Evolutionary conservation across 2,888 invertebrate species (phyloP).

Genomic region (Cryptophagus acutangulus): DNA sequence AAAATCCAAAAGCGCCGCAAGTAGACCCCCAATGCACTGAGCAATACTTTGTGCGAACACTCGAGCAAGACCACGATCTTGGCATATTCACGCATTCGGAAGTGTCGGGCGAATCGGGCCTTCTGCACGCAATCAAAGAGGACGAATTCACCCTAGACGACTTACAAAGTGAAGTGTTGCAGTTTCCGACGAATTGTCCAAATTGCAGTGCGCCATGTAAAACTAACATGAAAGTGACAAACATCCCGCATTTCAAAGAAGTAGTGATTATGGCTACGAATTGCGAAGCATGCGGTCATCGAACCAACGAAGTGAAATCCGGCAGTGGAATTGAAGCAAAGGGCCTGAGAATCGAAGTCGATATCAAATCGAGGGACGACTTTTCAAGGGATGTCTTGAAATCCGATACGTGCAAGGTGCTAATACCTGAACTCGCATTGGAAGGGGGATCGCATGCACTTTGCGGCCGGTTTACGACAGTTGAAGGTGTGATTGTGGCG

Average conservation of each 20-base stretch:
- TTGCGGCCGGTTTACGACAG: slow-evolving; percentile 90
- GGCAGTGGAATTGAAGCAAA: slow-evolving; percentile 81
- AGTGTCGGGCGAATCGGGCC: slow-evolving; percentile 38
- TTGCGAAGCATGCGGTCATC: slow-evolving; percentile 86
- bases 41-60: slow-evolving; percentile 60
- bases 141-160: slow-evolving; percentile 60
- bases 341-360: slow-evolving; percentile 74
- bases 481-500: slow-evolving; percentile 81
- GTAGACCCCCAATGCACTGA: slow-evolving; percentile 62
- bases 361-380: slow-evolving; percentile 66
- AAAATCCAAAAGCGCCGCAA: slow-evolving; percentile 76
- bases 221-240: slow-evolving; percentile 92
- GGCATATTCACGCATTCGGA: slow-evolving; percentile 62
- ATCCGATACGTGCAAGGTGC: slow-evolving; percentile 76
- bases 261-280: slow-evolving; percentile 95
- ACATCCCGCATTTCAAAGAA: slow-evolving; percentile 96
- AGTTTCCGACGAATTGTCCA: slow-evolving; percentile 82
- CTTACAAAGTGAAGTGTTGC: slow-evolving; percentile 68
- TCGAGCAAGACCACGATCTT: slow-evolving; percentile 66
- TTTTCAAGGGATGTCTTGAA: slow-evolving; percentile 92
- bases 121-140: slow-evolving; percentile 56
- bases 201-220: slow-evolving; percentile 76
- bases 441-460: slow-evolving; percentile 80
- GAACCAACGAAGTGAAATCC: slow-evolving; percentile 95
- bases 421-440: slow-evolving; percentile 83